A percentile compares a stretch with the other conserved stretches of the same genome.
These are phyloP conservation scores for Melieria picta DNA, from an alignment of 2,888 invertebrate genomes.

Conservation along the genomic window DNA sequence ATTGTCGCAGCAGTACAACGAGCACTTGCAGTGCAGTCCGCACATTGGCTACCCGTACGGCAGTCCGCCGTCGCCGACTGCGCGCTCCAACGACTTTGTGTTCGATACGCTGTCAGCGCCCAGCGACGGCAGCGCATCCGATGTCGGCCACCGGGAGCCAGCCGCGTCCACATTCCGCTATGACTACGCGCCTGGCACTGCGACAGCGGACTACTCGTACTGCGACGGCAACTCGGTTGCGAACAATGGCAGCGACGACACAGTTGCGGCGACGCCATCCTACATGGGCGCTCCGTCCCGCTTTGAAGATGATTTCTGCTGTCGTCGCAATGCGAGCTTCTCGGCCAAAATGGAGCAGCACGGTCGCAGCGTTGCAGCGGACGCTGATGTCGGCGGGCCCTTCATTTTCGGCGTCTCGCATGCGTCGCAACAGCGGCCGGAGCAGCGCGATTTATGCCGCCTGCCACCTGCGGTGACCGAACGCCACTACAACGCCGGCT, in stretches of 20 bases:
- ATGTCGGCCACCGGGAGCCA: slow-evolving; percentile 19
- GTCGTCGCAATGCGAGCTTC: slow-evolving; percentile 50
- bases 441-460: slow-evolving; percentile 45
- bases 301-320: slow-evolving; percentile 63
- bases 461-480: slow-evolving; percentile 36
- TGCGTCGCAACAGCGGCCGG: slow-evolving; percentile 34
- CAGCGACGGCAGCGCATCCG: neutral
- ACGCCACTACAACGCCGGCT: slow-evolving; percentile 21
- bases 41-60: slow-evolving; percentile 65
- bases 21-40: slow-evolving; percentile 61
- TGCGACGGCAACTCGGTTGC: slow-evolving; percentile 23
- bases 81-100: slow-evolving; percentile 58
- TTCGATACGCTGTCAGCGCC: slow-evolving; percentile 53
- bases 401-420: slow-evolving; percentile 73
- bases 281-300: slow-evolving; percentile 54
- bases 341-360: too few relatives aligned
- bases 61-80: slow-evolving; percentile 64
- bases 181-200: slow-evolving; percentile 13
- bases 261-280: slow-evolving; percentile 21
- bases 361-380: neutral
- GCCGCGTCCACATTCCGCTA: slow-evolving; percentile 36
- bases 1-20: slow-evolving; percentile 62
- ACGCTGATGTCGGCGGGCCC: slow-evolving; percentile 64
- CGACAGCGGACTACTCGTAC: slow-evolving; percentile 15
- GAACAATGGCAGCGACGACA: slow-evolving; percentile 15